Evolutionary conservation across 2,888 invertebrate species (phyloP).

Genomic region (Rhopalosiphum nymphaeae): DNA sequence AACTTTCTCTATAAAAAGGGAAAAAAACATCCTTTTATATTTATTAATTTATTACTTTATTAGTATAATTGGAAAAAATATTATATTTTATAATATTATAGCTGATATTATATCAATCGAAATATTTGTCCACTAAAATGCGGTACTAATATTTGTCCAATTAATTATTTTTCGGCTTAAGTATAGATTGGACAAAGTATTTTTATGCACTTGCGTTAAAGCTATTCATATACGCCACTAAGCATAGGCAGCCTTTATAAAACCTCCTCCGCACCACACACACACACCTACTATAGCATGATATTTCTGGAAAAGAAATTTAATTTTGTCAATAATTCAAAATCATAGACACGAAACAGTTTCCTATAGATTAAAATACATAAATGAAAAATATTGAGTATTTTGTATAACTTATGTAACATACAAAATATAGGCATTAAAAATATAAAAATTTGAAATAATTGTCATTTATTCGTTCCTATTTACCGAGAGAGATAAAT

Average conservation of each 20-base stretch:
- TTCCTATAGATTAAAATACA: not conserved
- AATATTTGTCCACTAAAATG: not conserved
- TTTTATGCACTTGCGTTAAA: not conserved
- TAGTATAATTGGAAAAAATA: not conserved
- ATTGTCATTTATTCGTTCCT: not conserved
- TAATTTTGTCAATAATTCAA: not conserved
- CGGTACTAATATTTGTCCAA: not conserved
- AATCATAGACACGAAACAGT: not conserved
- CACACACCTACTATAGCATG: not conserved
- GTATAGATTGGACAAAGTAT: not conserved
- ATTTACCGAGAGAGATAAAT: not conserved
- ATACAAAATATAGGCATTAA: not conserved
- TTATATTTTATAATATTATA: not conserved
- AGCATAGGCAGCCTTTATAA: not conserved
- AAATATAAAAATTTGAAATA: not conserved
- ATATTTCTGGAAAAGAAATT: not conserved
- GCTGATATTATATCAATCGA: not conserved
- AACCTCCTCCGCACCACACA: not conserved
- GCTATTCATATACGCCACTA: not conserved
- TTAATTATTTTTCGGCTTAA: no score
- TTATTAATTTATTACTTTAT: not conserved
- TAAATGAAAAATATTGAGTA: not conserved
- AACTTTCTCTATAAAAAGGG: not conserved
- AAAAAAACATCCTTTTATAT: not conserved
- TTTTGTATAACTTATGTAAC: not conserved